phyloP scores from a whole-genome alignment of 1,140 invertebrate species.

The Helicoverpa armigera region DNA sequence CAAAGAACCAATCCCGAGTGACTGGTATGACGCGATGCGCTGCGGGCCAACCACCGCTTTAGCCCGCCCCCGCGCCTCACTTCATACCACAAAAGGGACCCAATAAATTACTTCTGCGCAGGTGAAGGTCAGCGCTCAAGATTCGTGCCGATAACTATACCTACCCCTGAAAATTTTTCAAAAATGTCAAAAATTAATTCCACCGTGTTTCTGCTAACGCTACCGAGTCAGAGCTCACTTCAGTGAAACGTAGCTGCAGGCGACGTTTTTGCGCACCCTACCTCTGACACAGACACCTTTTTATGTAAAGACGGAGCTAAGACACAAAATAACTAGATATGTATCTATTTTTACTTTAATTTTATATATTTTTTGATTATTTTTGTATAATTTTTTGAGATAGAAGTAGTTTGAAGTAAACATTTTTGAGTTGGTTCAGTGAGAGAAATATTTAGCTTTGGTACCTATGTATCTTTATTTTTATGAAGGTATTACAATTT shows the following conservation, averaged over 20 bases:
- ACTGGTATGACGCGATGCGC: too few relatives aligned
- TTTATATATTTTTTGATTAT: background rate
- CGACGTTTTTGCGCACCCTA: constrained; percentile 76
- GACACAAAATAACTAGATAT: constrained; percentile 22
- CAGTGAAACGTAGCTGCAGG: constrained; percentile 67
- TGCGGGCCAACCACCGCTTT: too few relatives aligned
- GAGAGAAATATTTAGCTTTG: background rate
- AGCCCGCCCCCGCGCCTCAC: too few relatives aligned
- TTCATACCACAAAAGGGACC: too few relatives aligned
- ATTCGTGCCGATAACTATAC: background rate
- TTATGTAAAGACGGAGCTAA: constrained; percentile 61
- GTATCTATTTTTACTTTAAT: background rate
- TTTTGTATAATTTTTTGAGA: too few relatives aligned
- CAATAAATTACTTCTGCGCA: too few relatives aligned
- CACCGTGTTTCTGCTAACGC: constrained; percentile 55
- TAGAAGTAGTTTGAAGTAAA: too few relatives aligned
- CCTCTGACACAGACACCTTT: constrained; percentile 80
- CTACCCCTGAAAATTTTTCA: too few relatives aligned
- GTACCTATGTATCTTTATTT: background rate
- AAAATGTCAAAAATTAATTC: constrained; percentile 6
- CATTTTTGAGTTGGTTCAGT: too few relatives aligned
- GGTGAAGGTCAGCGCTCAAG: too few relatives aligned
- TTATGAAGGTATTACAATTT: background rate
- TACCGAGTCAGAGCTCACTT: constrained; percentile 66
- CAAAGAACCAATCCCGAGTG: too few relatives aligned